A percentile compares a stretch with the other conserved stretches of the same genome.
These are phyloP conservation scores for Philopedon plagiatum DNA, from an alignment of 2,888 invertebrate genomes.

Conservation along the genomic window DNA sequence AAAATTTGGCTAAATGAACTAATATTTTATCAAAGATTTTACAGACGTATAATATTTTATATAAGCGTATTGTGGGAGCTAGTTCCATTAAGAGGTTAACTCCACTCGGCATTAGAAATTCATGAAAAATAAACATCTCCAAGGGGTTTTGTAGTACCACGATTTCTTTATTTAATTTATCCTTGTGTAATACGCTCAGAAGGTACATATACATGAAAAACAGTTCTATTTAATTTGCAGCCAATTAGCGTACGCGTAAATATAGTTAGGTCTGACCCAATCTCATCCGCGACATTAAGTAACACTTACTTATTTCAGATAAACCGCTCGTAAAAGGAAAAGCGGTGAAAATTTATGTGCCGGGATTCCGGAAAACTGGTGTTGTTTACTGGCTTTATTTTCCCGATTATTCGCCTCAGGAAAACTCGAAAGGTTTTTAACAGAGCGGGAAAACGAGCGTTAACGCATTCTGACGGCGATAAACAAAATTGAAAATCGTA, in stretches of 20 bases:
- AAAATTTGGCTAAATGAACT: too few relatives aligned
- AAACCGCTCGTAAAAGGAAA: constrained; percentile 50
- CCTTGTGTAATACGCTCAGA: too few relatives aligned
- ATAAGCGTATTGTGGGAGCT: too few relatives aligned
- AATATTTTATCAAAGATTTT: too few relatives aligned
- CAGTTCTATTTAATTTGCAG: background rate
- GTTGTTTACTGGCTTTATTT: constrained; percentile 48
- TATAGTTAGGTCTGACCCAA: constrained; percentile 12
- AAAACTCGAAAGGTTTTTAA: constrained; percentile 32
- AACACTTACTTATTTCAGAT: constrained; percentile 50
- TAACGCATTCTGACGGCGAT: constrained; percentile 9
- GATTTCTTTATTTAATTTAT: too few relatives aligned
- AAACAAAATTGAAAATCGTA: background rate
- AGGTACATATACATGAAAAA: too few relatives aligned
- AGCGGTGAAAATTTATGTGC: constrained; percentile 44
- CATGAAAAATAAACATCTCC: too few relatives aligned
- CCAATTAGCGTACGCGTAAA: background rate
- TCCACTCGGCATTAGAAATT: too few relatives aligned
- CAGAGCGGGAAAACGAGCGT: background rate
- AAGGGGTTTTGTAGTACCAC: too few relatives aligned
- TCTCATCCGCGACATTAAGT: constrained; percentile 44
- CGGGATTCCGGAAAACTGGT: constrained; percentile 44
- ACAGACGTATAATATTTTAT: too few relatives aligned
- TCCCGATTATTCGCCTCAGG: constrained; percentile 40
- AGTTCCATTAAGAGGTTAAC: too few relatives aligned